phyloP scores from a whole-genome alignment of 2,888 invertebrate species.

The Sturmia bella region DNA sequence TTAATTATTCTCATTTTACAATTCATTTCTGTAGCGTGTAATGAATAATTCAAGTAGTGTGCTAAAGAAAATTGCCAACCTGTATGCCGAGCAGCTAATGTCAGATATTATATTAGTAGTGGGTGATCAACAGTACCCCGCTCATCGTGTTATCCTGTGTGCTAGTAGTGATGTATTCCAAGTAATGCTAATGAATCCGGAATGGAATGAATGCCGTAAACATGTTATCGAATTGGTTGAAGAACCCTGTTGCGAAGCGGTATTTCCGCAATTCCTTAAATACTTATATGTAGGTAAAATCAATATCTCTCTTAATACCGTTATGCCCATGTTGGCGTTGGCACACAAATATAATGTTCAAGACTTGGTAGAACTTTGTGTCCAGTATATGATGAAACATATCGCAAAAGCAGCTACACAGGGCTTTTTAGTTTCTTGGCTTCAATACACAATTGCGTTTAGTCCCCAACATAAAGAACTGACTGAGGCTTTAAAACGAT shows the following conservation, averaged over 20 bases:
- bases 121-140: slow-evolving; percentile 90
- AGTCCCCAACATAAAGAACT: slow-evolving; percentile 84
- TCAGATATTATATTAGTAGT: slow-evolving; percentile 94
- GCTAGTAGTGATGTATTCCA: slow-evolving; percentile 98
- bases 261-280: slow-evolving; percentile 94
- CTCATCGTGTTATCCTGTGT: slow-evolving; percentile 94
- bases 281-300: slow-evolving; percentile 95
- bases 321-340: slow-evolving; percentile 92
- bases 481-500: slow-evolving; percentile 88
- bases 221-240: slow-evolving; percentile 92
- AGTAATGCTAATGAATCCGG: slow-evolving; percentile 97
- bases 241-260: slow-evolving; percentile 90
- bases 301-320: slow-evolving; percentile 90
- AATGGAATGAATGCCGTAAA: slow-evolving; percentile 95
- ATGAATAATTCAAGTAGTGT: slow-evolving; percentile 93
- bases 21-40: slow-evolving; percentile 81
- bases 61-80: slow-evolving; percentile 89
- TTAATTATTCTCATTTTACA: not conserved
- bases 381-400: slow-evolving; percentile 93
- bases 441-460: slow-evolving; percentile 93
- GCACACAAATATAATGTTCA: slow-evolving; percentile 97
- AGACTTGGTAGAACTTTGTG: slow-evolving; percentile 92
- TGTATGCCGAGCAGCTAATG: slow-evolving; percentile 93
- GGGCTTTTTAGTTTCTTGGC: slow-evolving; percentile 93
- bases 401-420: slow-evolving; percentile 92